Conservation (phyloP, 2,113 vertebrate genomes). For the Plectropomus leopardus region DNA sequence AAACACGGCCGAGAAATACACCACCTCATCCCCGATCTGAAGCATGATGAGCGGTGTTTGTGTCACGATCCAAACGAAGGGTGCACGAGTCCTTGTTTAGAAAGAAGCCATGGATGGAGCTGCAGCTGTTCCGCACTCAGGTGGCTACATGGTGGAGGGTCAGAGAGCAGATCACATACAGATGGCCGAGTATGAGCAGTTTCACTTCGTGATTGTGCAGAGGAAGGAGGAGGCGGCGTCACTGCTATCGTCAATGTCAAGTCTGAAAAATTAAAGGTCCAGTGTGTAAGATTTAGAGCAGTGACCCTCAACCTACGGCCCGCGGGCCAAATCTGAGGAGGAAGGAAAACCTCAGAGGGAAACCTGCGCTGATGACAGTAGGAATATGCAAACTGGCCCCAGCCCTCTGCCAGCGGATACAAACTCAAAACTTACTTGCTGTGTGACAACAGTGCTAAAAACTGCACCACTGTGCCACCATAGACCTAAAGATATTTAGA, state of each 20-base stretch:
- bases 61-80: not conserved
- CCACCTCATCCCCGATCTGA: constrained; percentile 82
- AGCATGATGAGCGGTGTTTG: constrained; percentile 71
- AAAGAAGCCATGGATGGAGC: constrained; percentile 1
- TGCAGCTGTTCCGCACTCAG: not conserved
- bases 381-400: no score
- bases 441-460: no score
- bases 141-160: constrained; percentile 45
- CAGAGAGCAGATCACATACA: not conserved
- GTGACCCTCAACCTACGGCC: no score
- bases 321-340: no score
- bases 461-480: no score
- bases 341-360: no score
- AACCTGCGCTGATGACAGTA: no score
- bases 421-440: no score
- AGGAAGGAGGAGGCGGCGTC: not conserved
- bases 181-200: not conserved
- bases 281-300: no score
- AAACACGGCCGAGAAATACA: constrained; percentile 84
- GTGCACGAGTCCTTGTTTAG: not conserved
- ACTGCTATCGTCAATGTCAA: not conserved
- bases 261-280: no score
- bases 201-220: not conserved
- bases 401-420: no score
- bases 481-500: no score